Conservation (phyloP, 1,140 invertebrate species). For the Grapholita molesta region DNA sequence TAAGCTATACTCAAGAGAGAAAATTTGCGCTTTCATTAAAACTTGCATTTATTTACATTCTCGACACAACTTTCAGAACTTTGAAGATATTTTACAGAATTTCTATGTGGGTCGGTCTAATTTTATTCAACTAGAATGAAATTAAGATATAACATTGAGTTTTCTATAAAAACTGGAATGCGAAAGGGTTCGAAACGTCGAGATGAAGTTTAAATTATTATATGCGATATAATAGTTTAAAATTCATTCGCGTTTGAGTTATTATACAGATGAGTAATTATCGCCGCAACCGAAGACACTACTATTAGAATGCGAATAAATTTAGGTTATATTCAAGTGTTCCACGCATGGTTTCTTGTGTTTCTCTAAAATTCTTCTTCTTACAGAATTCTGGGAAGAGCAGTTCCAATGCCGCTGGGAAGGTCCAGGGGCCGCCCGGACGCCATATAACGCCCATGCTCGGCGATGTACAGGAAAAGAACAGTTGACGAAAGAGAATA, state of each 20-base stretch:
- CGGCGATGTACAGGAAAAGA: slow-evolving; percentile 85
- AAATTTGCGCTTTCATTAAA: neutral
- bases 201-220: no score
- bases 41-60: neutral
- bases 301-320: no score
- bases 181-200: no score
- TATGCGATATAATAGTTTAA: no score
- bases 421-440: slow-evolving; percentile 83
- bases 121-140: no score
- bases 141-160: no score
- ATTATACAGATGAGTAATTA: no score
- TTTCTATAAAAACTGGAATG: no score
- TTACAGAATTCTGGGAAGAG: slow-evolving; percentile 95
- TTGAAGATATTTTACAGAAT: neutral
- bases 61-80: neutral
- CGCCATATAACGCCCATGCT: slow-evolving; percentile 87
- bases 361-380: slow-evolving; percentile 7
- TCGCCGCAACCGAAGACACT: no score
- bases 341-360: no score
- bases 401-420: slow-evolving; percentile 90
- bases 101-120: neutral
- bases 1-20: neutral
- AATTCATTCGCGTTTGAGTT: no score
- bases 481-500: slow-evolving; percentile 85
- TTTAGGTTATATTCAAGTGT: no score